Evolutionary conservation across 2,113 vertebrate species (phyloP), one percentile per base, ranked within the genome.

Genomic region (Apodemus speciosus): DNA sequence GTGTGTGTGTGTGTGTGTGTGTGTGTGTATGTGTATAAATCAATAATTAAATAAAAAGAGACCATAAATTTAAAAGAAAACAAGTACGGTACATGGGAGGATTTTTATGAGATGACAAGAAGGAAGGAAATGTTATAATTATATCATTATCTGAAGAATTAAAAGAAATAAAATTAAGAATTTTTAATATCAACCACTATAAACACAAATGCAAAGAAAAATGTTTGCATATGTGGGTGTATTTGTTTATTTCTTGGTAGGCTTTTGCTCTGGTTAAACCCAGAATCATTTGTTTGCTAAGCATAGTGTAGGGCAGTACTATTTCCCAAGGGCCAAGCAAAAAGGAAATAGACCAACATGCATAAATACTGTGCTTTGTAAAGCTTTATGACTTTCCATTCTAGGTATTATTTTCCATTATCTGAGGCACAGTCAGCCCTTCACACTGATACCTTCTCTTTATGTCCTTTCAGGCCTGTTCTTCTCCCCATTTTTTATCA

Each of bases 371-470:
- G 38, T 7, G 80, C 60, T 85, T 43, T 81, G 7, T 25, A 49
- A 69, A 7, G 4, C 9, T 73, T 4, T 23, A 32, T 43, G 23
- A 5, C 35, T 9, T 4, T 5, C 8, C 6, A 16, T 6, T 0
- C 11, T 30, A 23, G 6, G 58, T 79, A 3, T 87, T 86, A 56
- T 66, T 93, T 93, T 13, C 20, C 13, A 62, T 69, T 35, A 40
- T 38, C 35, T 62, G n/a, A 89, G 49, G 40, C 8, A 49, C 32
- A 68, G 51, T 56, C 25, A 79, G 1, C 23, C 2, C 62, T 66
- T 88, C 30, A 75, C 27, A 60, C 2, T 43, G 35, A 80, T 75
- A 84, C 69, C 25, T 56, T 71, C 25, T 3, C 6, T 20, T 13
- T 32, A 21, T 35, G 25, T 27, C 16, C 9, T 21, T 51, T 4